Evolutionary conservation across 2,888 invertebrate genomes (phyloP).

Genomic region (Drosophila peninsularis): DNA sequence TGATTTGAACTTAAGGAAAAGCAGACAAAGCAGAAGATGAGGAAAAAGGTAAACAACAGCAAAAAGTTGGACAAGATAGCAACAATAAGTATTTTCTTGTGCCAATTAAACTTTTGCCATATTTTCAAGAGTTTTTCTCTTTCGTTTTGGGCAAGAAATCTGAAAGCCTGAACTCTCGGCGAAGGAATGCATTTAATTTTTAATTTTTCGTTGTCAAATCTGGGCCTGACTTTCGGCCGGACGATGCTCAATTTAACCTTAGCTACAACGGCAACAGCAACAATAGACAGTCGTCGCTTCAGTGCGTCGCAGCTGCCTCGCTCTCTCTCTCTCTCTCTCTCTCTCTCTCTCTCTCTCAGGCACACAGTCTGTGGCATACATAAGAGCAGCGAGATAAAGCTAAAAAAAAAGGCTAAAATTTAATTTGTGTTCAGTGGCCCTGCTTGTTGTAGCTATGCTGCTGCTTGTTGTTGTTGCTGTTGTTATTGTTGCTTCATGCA

Average conservation of each 20-base stretch:
- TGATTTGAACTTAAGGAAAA: not conserved
- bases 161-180: not conserved
- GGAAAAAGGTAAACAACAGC: not conserved
- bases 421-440: slow-evolving; percentile 72
- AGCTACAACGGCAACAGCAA: slow-evolving; percentile 30
- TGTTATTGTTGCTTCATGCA: slow-evolving; percentile 57
- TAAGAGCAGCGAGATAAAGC: slow-evolving; percentile 7
- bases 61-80: not conserved
- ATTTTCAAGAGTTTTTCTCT: slow-evolving; percentile 28
- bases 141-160: not conserved
- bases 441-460: slow-evolving; percentile 15
- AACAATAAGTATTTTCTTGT: slow-evolving; percentile 9
- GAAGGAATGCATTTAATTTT: slow-evolving; percentile 69
- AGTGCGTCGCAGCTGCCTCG: slow-evolving; percentile 46
- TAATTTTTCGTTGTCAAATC: slow-evolving; percentile 52
- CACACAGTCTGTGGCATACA: slow-evolving; percentile 5
- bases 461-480: slow-evolving; percentile 27
- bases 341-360: not conserved
- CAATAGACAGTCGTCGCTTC: slow-evolving; percentile 39
- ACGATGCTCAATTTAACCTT: slow-evolving; percentile 74
- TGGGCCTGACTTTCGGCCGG: slow-evolving; percentile 43
- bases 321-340: slow-evolving; percentile 18
- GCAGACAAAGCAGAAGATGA: not conserved
- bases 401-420: slow-evolving; percentile 63
- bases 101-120: slow-evolving; percentile 64